Base-by-base conservation (phyloP, 2,113 vertebrate genomes). In the Gopherus flavomarginatus region DNA sequence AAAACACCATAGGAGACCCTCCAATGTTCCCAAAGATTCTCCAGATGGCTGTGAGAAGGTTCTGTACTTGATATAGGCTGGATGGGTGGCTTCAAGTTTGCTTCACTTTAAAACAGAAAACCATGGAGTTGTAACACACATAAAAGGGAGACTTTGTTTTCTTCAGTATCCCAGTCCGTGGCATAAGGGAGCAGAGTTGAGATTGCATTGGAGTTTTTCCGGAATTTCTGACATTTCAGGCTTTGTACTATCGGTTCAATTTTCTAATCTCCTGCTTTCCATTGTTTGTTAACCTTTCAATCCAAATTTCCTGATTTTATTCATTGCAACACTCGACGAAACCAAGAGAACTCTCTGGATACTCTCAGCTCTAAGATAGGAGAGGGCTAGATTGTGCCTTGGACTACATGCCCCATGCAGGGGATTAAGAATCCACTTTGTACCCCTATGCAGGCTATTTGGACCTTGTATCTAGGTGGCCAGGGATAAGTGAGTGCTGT, bases 1-100 rank as follows among this genome's bases (percentile, higher is more conserved):
- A 31, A 59, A 59, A 12, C 12, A 29, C 5, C 11, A 29, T 27
- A 27, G 21, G n/a, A n/a, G 65, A 72, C 35, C n/a, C 16, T 22
- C 65, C n/a, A n/a, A 17, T 72, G n/a, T 4, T n/a, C 65, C n/a
- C 47, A 90, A 53, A 83, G 11, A 47, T 26, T 81, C 38, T 65
- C 8, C 27, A 6, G 31, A 17, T 44, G 49, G 2, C 5, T 72
- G 14, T 49, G 75, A 52, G 21, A 26, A 24, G 11, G 27, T 85
- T 72, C 35, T 90, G 14, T 49, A 3, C 5, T 21, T 77, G 62
- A 47, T 1, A 57, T 0, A 0, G 49, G 69, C 1, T 21, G 17
- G 59, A 82, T 59, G 83, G 65, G 62, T 0, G 1, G 59, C 12
- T 72, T 72, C n/a, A n/a, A 38, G 16, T 72, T 72, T n/a, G 17